Conservation (phyloP, 1,140 invertebrate species). For the Polyergus mexicanus region DNA sequence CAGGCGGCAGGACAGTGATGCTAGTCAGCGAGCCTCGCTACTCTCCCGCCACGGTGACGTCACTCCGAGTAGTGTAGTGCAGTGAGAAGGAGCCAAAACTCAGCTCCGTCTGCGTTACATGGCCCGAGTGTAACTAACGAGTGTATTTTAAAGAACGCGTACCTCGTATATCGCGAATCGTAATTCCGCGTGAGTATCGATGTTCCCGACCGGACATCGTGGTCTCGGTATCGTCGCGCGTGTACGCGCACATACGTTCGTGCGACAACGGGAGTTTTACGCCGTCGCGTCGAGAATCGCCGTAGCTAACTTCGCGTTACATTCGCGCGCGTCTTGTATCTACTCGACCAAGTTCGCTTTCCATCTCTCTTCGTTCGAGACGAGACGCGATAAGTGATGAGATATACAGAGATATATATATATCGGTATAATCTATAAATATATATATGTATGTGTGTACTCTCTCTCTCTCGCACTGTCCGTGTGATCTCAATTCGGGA, state of each 20-base stretch:
- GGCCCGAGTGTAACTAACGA: constrained; percentile 67
- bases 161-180: background rate
- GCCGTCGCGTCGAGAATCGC: background rate
- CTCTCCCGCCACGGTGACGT: constrained; percentile 87
- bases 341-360: background rate
- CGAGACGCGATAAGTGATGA: background rate
- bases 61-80: constrained; percentile 87
- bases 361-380: background rate
- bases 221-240: constrained; percentile 6
- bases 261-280: constrained; percentile 34
- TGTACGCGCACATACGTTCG: constrained; percentile 18
- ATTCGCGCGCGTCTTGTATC: background rate
- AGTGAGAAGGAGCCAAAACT: constrained; percentile 85
- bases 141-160: constrained; percentile 49
- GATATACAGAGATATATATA: background rate
- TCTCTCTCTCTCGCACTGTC: too few relatives aligned
- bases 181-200: constrained; percentile 35
- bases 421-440: constrained; percentile 5
- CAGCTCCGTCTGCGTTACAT: constrained; percentile 80
- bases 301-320: background rate
- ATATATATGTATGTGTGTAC: background rate
- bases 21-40: constrained; percentile 83
- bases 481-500: background rate
- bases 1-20: constrained; percentile 32
- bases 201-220: constrained; percentile 18